phyloP scores from a whole-genome alignment of 2,888 invertebrate species.

The Scotopteryx bipunctaria region DNA sequence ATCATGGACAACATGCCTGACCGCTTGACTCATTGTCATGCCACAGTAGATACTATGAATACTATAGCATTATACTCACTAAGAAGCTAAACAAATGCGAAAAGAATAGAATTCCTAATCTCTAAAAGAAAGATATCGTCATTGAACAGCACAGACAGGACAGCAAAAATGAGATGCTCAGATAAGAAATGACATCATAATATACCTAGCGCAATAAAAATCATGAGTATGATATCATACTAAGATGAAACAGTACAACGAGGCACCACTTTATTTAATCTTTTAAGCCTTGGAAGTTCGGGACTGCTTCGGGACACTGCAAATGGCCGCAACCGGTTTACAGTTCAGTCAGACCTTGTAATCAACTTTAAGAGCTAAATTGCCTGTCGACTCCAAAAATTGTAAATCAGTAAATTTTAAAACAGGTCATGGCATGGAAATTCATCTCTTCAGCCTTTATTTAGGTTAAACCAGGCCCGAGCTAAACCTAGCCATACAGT shows the following conservation, averaged over 20 bases:
- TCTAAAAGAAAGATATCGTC: conserved; percentile 12
- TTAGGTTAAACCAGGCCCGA: conserved; percentile 36
- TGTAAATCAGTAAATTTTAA: background rate
- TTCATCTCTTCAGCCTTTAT: conserved; percentile 16
- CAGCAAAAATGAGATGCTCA: conserved; percentile 29
- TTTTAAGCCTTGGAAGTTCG: conserved; percentile 36
- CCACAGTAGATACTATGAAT: conserved; percentile 30
- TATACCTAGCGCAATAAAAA: conserved; percentile 47
- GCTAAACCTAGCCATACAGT: conserved; percentile 45
- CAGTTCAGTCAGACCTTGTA: conserved; percentile 23
- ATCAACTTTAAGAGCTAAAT: conserved; percentile 1
- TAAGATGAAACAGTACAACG: conserved; percentile 40
- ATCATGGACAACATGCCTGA: conserved; percentile 51
- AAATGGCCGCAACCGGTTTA: conserved; percentile 24
- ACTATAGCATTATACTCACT: conserved; percentile 36
- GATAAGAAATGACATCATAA: conserved; percentile 55
- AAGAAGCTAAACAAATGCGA: background rate
- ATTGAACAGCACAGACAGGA: conserved; percentile 29
- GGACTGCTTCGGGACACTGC: conserved; percentile 26
- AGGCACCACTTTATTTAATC: conserved; percentile 38
- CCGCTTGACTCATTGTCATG: conserved; percentile 51
- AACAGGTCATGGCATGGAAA: conserved; percentile 21
- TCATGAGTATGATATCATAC: conserved; percentile 54
- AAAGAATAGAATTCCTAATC: background rate
- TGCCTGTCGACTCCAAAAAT: too few species aligned